Conservation (phyloP, 2,888 invertebrate genomes). For the Penaeus monodon region DNA sequence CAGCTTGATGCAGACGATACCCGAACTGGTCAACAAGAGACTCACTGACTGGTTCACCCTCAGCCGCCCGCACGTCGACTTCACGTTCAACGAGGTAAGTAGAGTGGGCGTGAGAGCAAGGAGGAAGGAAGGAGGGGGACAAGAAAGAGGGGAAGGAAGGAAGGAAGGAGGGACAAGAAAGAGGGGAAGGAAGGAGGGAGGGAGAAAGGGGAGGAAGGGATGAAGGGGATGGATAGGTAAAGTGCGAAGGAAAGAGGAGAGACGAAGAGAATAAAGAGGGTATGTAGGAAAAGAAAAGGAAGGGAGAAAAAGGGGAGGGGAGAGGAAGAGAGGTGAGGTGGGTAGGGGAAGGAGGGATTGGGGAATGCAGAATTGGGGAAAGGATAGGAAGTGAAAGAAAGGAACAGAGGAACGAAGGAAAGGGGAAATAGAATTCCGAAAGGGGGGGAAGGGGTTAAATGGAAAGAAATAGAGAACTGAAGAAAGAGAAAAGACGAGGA, state of each 20-base stretch:
- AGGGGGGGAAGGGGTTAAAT: too few relatives aligned
- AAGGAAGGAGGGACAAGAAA: not conserved
- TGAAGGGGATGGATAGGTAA: not conserved
- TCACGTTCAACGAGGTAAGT: constrained; percentile 93
- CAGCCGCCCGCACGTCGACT: constrained; percentile 91
- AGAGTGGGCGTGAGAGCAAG: not conserved
- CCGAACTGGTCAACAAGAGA: constrained; percentile 88
- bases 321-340: not conserved
- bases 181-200: not conserved
- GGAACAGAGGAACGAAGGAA: too few relatives aligned
- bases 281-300: not conserved
- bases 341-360: too few relatives aligned
- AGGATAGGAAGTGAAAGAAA: too few relatives aligned
- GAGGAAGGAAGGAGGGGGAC: not conserved
- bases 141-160: not conserved
- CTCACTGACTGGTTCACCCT: constrained; percentile 93
- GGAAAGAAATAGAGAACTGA: too few relatives aligned
- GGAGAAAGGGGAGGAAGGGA: not conserved
- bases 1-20: constrained; percentile 82
- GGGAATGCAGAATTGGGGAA: too few relatives aligned
- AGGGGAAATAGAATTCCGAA: too few relatives aligned
- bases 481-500: too few relatives aligned
- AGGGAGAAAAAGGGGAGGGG: not conserved
- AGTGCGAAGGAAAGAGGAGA: not conserved
- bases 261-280: not conserved